Base-by-base conservation (phyloP, 2,888 invertebrate genomes). In the Drosophila flavopinicola region DNA sequence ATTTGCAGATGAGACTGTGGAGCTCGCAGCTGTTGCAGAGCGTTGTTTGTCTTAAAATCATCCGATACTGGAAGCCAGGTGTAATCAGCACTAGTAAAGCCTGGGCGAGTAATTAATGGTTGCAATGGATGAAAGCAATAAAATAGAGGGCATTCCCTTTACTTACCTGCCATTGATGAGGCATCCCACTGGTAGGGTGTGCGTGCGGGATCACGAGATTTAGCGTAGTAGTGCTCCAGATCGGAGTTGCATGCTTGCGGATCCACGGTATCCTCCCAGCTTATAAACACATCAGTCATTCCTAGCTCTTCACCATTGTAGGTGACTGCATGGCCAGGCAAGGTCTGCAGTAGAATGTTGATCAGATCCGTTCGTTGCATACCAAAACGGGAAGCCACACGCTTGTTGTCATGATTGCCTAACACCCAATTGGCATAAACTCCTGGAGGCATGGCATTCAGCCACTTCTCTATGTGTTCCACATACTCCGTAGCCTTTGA, bases 281-380 rank as follows among this genome's bases (percentile, higher is more conserved):
- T 85, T 7, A 92, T 89, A 51, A 69, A 90, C 1, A 91, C 90
- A 80, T 94, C 92, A 15, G 90, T 89, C 94, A 95, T 94, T 0
- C 93, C 95, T 17, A 95, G 92, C 86, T 96, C 95, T 80, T 96
- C 95, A 0, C 95, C 96, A 92, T 98, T 96, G 88, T 98, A 98
- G 0, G 96, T 95, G 0, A 97, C 94, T 13, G 95, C 94, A 17
- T 96, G 93, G 15, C 98, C 98, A 0, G 97, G 97, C 58, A 98
- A 91, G 3, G 97, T 92, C 84, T 96, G 92, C 10, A 94, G 92
- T 33, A 98, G 89, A 94, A 98, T 96, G 85, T 96, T 96, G 64
- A 97, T 93, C 10, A 94, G 94, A 89, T 97, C 96, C 0, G 94
- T 93, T 61, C 95, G 92, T 49, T 94, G 93, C 0, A 92, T 91